Evolutionary conservation across 2,113 vertebrate species (phyloP), one percentile per base, ranked within the genome.

Genomic region (Natator depressus): DNA sequence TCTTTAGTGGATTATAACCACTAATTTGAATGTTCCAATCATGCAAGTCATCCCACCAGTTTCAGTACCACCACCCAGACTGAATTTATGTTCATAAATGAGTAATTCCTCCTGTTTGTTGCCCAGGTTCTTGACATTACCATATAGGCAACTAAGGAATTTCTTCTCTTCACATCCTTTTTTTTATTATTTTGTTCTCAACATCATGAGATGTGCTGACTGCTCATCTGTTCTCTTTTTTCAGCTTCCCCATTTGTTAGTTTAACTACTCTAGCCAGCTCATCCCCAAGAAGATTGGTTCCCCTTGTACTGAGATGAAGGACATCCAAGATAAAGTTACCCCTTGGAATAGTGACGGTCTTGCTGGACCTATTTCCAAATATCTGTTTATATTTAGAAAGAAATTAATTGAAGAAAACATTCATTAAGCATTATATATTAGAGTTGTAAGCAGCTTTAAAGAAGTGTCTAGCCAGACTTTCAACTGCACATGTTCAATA

Each of bases 381-480:
- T 10, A 69, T 17, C 62, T 69, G 35, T 69, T 69, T n/a, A 69
- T 69, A 72, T 10, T 72, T 20, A 62, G 27, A 10, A 72, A 72
- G 9, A 38, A 72, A n/a, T 5, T 1, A 72, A 38, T 38, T 38
- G 19, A 72, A 20, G 19, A 72, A 69, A 35, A 69, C 19, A 38
- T 72, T 38, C 35, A 38, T 72, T 72, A 72, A 20, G 31, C 16
- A 72, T 69, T 2, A 85, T 5, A 84, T 75, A 84, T 35, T 20
- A 86, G 65, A 95, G 57, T 57, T 78, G 89, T 72, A 50, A 94
- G 82, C 81, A 89, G 62, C 78, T 87, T 80, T 83, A 92, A 95
- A 92, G 22, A 87, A 55, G 76, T 78, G 4, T 72, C n/a, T 72
- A 72, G 65, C n/a, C 19, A 72, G 35, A 5, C n/a, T 72, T 72